phyloP scores from a whole-genome alignment of 2,888 invertebrate species.

The Saturnia japonica region DNA sequence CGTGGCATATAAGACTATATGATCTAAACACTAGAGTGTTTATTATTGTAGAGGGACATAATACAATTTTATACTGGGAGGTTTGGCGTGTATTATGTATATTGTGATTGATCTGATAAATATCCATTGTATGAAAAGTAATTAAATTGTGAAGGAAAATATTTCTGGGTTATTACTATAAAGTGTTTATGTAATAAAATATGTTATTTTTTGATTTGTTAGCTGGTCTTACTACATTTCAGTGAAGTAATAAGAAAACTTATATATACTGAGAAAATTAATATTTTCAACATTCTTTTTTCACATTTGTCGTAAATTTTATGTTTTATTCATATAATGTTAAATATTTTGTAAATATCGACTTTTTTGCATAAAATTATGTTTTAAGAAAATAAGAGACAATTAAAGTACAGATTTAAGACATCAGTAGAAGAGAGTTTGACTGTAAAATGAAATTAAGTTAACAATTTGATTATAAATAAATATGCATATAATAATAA shows the following conservation, averaged over 20 bases:
- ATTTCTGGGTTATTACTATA: neutral
- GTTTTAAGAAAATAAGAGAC: neutral
- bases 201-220: neutral
- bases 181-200: neutral
- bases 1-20: slow-evolving; percentile 82
- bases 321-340: too few species aligned
- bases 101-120: neutral
- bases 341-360: too few species aligned
- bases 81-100: neutral
- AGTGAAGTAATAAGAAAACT: neutral
- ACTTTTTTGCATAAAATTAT: neutral
- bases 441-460: too few species aligned
- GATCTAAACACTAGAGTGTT: slow-evolving; percentile 13
- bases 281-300: neutral
- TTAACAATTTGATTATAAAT: neutral
- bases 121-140: neutral
- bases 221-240: neutral
- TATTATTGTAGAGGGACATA: neutral
- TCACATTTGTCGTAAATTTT: neutral
- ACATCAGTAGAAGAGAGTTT: neutral
- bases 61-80: neutral
- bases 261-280: neutral
- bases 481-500: neutral
- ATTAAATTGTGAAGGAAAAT: neutral
- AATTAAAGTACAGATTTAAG: neutral